Evolutionary conservation across 2,888 invertebrate genomes (phyloP).

Genomic region (Myopa testacea): DNA sequence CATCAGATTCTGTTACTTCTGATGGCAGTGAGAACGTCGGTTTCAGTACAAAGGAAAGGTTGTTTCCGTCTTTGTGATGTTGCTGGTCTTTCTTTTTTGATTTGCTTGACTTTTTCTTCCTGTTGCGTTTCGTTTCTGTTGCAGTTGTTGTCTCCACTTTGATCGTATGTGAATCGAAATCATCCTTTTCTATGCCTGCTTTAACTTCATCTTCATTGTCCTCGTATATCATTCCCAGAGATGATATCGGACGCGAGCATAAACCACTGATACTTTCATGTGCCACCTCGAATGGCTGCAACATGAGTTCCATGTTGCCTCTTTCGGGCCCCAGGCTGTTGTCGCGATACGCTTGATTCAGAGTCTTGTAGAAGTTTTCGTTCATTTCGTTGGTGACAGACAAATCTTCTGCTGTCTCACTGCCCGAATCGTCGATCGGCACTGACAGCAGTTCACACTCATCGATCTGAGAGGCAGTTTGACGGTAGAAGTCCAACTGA

Average conservation of each 20-base stretch:
- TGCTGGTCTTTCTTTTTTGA: conserved; percentile 63
- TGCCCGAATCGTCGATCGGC: conserved; percentile 63
- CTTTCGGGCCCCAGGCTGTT: conserved; percentile 68
- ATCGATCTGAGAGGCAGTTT: conserved; percentile 59
- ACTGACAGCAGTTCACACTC: conserved; percentile 52
- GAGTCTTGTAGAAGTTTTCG: conserved; percentile 88
- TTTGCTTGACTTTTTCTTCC: conserved; percentile 49
- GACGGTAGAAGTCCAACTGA: conserved; percentile 63
- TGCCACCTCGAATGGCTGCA: conserved; percentile 52
- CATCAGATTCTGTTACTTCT: not conserved
- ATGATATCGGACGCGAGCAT: conserved; percentile 76
- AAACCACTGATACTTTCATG: conserved; percentile 49
- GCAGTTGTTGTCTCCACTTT: not conserved
- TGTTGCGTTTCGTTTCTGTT: conserved; percentile 48
- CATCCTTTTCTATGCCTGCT: not conserved
- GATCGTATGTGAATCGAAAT: not conserved
- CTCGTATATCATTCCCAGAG: conserved; percentile 89
- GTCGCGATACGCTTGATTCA: conserved; percentile 89
- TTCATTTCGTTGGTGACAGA: conserved; percentile 74
- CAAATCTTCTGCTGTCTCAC: conserved; percentile 48
- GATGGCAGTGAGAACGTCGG: conserved; percentile 55
- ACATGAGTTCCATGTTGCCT: conserved; percentile 52
- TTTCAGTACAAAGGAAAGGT: conserved; percentile 65
- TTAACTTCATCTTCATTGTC: conserved; percentile 76
- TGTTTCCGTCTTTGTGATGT: conserved; percentile 65